Evolutionary conservation across 2,113 vertebrate species (phyloP).

Genomic region (Tyto alba): DNA sequence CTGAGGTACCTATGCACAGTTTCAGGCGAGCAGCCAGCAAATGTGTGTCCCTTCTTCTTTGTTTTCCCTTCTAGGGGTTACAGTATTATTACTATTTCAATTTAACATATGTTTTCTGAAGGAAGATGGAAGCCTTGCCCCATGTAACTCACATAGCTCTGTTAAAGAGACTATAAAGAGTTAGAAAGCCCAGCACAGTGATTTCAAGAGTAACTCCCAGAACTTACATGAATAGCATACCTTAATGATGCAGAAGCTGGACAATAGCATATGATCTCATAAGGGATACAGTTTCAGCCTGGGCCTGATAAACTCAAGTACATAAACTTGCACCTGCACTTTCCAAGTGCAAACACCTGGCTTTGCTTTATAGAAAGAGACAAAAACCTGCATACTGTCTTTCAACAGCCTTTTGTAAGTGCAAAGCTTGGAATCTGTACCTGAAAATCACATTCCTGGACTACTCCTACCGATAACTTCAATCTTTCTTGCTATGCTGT

Average conservation of each 20-base stretch:
- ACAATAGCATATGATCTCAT: slow-evolving; percentile 23
- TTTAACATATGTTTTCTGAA: background rate
- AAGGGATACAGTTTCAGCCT: background rate
- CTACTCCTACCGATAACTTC: background rate
- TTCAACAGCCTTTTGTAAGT: background rate
- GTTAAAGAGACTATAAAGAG: slow-evolving; percentile 19
- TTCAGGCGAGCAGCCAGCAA: background rate
- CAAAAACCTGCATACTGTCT: background rate
- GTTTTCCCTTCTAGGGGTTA: background rate
- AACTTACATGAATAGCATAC: background rate
- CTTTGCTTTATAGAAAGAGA: background rate
- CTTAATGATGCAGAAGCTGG: slow-evolving; percentile 12
- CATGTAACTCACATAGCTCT: background rate
- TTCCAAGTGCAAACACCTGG: slow-evolving; percentile 25
- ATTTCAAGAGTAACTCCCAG: background rate
- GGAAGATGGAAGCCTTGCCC: background rate
- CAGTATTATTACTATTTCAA: background rate
- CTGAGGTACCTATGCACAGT: background rate
- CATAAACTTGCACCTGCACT: slow-evolving; percentile 28
- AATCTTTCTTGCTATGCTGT: background rate
- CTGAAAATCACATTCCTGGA: background rate
- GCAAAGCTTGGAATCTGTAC: background rate
- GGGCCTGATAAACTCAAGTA: slow-evolving; percentile 22
- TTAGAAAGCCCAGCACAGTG: background rate
- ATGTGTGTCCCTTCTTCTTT: background rate